Evolutionary conservation across 2,113 vertebrate species (phyloP), one percentile per base, ranked within the genome.

Genomic region (Leucopsar rothschildi): DNA sequence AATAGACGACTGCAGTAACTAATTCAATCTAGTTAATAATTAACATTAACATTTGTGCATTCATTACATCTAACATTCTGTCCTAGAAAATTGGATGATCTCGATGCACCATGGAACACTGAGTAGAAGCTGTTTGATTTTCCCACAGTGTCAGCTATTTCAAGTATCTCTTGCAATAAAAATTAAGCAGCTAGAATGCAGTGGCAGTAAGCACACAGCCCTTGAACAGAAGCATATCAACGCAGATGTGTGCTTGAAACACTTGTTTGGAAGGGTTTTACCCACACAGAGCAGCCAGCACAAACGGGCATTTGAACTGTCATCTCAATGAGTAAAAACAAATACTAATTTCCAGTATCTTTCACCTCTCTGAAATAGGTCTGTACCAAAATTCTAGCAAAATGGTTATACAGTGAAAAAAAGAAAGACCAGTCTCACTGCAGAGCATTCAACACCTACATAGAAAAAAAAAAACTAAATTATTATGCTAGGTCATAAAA

Each of bases 21-120:
- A 92, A 95, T 70, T 93, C 88, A 88, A 88, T 72, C 85, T 88
- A 88, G 88, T 93, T 90, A 90, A 96, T 95, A 39, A 96, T 97
- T 96, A 97, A 80, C 69, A 56, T 59, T 82, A 95, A 80, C 65
- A 61, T 71, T 87, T 60, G 81, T 92, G 77, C 81, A 89, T 82
- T 87, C 65, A 75, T 44, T 70, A 83, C 39, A 83, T 52, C 39
- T 45, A 65, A 82, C 8, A 1, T 57, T 95, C 85, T 50, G 42
- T 57, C 92, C 86, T 39, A 96, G 82, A 94, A 94, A 96, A 93
- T 39, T 15, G 35, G 47, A 86, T 90, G 68, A 88, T 88, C 45
- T 73, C 45, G 37, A 76, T n/a, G 70, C 29, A 88, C 33, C 47
- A 70, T 2, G 4, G 93, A 49, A 57, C 37, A 63, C 15, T 0